These are phyloP conservation scores for Sturnira hondurensis DNA, from an alignment of 2,113 vertebrate genomes.

Conservation along the genomic window DNA sequence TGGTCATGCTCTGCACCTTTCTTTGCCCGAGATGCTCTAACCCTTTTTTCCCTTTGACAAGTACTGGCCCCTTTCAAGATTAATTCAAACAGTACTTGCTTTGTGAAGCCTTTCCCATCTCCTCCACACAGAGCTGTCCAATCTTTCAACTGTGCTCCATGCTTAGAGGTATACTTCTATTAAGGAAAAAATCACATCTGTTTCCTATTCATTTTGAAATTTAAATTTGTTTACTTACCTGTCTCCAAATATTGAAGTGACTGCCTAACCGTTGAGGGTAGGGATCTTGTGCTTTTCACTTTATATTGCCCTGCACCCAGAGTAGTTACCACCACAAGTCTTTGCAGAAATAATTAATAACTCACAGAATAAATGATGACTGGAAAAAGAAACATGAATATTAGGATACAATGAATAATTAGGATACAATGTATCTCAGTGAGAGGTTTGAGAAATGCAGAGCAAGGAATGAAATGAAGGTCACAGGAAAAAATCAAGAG, in stretches of 20 bases:
- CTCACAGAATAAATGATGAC: background rate
- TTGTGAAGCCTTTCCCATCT: background rate
- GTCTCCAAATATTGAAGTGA: background rate
- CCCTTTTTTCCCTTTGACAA: background rate
- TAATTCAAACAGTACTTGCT: background rate
- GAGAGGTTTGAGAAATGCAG: background rate
- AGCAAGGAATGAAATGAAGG: background rate
- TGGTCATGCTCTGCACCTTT: background rate
- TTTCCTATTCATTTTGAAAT: background rate
- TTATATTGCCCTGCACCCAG: background rate
- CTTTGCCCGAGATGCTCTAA: background rate
- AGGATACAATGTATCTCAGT: background rate
- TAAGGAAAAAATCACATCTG: background rate
- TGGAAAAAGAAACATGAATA: background rate
- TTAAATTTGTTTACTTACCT: background rate
- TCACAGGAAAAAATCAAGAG: background rate
- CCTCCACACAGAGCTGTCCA: background rate
- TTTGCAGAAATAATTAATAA: background rate
- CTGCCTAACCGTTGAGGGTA: background rate
- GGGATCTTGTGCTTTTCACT: background rate
- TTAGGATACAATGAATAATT: background rate
- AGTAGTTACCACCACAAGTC: background rate
- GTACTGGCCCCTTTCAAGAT: background rate
- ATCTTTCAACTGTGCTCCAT: background rate
- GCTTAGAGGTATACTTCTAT: background rate